phyloP scores from a whole-genome alignment of 1,140 invertebrate genomes.

The Tetranychus urticae region DNA sequence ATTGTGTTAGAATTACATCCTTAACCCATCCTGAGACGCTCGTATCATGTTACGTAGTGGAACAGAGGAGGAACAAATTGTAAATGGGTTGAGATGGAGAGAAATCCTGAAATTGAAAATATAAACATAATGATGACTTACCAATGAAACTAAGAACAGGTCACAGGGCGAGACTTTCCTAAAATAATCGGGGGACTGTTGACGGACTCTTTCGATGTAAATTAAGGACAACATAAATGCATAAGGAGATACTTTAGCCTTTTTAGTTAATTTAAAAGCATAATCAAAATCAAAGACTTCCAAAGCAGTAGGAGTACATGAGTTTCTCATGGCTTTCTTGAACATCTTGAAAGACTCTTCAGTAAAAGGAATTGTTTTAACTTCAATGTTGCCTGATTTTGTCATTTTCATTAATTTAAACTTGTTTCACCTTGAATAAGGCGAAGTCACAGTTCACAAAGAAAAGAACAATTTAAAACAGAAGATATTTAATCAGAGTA shows the following conservation, averaged over 20 bases:
- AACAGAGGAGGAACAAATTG: too few species aligned
- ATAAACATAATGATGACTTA: slow-evolving; percentile 20
- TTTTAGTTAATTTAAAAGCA: slow-evolving; percentile 43
- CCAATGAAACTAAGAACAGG: slow-evolving; percentile 72
- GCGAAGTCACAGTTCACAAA: too few species aligned
- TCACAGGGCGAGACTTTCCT: slow-evolving; percentile 54
- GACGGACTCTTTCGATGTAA: slow-evolving; percentile 48
- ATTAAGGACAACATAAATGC: slow-evolving; percentile 49
- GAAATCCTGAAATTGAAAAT: too few species aligned
- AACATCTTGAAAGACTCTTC: slow-evolving; percentile 51
- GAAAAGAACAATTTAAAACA: too few species aligned
- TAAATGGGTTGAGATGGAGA: too few species aligned
- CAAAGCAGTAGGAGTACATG: slow-evolving; percentile 28
- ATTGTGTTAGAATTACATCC: too few species aligned
- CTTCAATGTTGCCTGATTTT: background rate
- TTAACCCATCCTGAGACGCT: too few species aligned
- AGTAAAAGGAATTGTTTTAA: slow-evolving; percentile 18
- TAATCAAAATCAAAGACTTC: slow-evolving; percentile 50
- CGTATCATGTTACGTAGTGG: too few species aligned
- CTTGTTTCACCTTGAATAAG: slow-evolving; percentile 10
- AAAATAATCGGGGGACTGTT: slow-evolving; percentile 54
- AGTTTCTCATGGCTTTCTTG: slow-evolving; percentile 34
- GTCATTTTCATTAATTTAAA: slow-evolving; percentile 11
- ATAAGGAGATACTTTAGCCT: slow-evolving; percentile 60
- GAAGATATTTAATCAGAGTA: too few species aligned